These are phyloP conservation scores for Chironex yamaguchii DNA, from an alignment of 30 jellyfish, hydroid and myxozoan species.

Conservation along the genomic window DNA sequence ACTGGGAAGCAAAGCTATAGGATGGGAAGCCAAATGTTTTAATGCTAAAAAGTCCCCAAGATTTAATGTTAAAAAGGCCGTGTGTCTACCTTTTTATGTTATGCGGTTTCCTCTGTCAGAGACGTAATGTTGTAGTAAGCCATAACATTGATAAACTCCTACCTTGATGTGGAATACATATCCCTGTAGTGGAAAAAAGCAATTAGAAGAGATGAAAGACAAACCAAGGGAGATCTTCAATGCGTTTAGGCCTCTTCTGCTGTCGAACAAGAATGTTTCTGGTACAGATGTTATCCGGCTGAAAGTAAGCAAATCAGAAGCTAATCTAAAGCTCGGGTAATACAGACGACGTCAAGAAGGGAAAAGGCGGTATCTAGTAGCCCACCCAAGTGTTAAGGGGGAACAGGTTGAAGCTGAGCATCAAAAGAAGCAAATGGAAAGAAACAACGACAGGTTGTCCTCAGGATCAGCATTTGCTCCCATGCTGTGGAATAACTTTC, in stretches of 20 bases:
- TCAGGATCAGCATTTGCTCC: too few species aligned
- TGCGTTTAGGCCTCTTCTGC: slow-evolving; percentile 51
- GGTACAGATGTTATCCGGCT: slow-evolving; percentile 25
- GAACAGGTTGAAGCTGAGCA: too few species aligned
- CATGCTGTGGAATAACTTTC: too few species aligned
- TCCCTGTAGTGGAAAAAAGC: slow-evolving; percentile 42
- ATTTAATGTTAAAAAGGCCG: too few species aligned
- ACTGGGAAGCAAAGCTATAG: too few species aligned
- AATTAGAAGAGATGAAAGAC: slow-evolving; percentile 51
- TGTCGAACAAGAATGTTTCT: slow-evolving; percentile 18
- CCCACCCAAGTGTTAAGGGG: slow-evolving; percentile 59
- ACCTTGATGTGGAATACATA: slow-evolving; percentile 37
- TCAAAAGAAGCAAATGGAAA: too few species aligned
- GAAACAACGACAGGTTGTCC: too few species aligned
- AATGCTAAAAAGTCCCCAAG: too few species aligned
- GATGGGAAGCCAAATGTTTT: too few species aligned
- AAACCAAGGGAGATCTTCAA: slow-evolving; percentile 61
- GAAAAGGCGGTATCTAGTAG: slow-evolving; percentile 30
- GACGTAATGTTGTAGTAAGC: too few species aligned
- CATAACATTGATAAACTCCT: slow-evolving; percentile 42
- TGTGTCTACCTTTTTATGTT: too few species aligned
- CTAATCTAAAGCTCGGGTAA: slow-evolving; percentile 46
- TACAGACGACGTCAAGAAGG: slow-evolving; percentile 29
- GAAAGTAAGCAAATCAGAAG: slow-evolving; percentile 48
- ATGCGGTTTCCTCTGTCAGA: too few species aligned